Conservation (phyloP, 2,888 invertebrate genomes). For the Idaea aversata region DNA sequence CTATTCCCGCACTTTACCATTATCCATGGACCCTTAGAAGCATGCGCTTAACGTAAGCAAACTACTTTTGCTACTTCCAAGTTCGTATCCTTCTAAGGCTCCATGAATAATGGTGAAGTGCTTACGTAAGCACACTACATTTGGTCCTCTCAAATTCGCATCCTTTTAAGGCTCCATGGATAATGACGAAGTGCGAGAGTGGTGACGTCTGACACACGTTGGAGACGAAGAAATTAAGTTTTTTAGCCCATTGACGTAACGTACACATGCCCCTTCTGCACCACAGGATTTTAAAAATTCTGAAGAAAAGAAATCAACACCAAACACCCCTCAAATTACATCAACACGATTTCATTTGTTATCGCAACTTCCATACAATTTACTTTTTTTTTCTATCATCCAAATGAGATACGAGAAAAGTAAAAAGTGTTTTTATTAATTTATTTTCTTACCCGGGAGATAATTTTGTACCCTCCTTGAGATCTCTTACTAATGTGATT, state of each 20-base stretch:
- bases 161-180: no score
- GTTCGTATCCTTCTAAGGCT: no score
- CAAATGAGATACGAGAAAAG: constrained; percentile 57
- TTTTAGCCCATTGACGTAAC: neutral
- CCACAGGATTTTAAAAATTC: neutral
- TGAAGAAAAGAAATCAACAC: neutral
- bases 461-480: constrained; percentile 66
- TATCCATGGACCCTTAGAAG: no score
- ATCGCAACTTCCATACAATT: constrained; percentile 73
- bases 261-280: neutral
- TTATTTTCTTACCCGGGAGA: constrained; percentile 68
- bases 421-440: constrained; percentile 66
- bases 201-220: no score
- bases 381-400: constrained; percentile 57
- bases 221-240: no score
- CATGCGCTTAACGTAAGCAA: no score
- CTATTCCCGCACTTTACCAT: no score
- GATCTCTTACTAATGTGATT: constrained; percentile 77
- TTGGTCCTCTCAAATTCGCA: no score
- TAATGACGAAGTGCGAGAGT: no score
- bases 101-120: no score
- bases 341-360: constrained; percentile 38
- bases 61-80: no score
- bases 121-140: no score
- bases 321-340: constrained; percentile 15